These are phyloP conservation scores for Rhyacophila brunnea DNA, from an alignment of 1,140 invertebrate genomes.

Conservation along the genomic window DNA sequence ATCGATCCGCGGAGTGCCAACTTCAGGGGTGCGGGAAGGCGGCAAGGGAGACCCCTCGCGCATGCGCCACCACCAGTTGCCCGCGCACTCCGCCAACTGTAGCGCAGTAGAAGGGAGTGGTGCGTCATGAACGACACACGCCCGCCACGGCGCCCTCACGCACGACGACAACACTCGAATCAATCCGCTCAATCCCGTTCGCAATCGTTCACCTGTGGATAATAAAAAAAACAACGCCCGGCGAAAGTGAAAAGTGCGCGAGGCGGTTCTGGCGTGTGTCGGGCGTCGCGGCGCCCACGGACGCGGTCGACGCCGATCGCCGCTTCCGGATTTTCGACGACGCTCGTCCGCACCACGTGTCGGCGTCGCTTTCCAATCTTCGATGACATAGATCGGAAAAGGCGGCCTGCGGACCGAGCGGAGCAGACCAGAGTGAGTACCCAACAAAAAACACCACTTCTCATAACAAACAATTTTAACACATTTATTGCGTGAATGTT, in stretches of 20 bases:
- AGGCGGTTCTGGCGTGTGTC: background rate
- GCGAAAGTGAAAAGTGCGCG: too few relatives aligned
- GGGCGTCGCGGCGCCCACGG: background rate
- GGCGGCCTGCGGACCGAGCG: too few relatives aligned
- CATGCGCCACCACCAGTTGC: slow-evolving; percentile 26
- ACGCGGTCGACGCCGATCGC: background rate
- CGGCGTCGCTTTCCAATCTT: background rate
- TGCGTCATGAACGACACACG: slow-evolving; percentile 14
- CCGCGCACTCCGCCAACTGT: slow-evolving; percentile 22
- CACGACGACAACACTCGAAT: background rate
- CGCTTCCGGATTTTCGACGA: background rate
- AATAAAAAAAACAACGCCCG: too few relatives aligned
- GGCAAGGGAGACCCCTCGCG: background rate
- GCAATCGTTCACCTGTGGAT: too few relatives aligned
- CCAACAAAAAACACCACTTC: too few relatives aligned
- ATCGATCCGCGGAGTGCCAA: slow-evolving; percentile 26
- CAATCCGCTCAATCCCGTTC: background rate
- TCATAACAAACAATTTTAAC: too few relatives aligned
- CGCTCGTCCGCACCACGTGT: slow-evolving; percentile 1
- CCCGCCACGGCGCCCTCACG: background rate
- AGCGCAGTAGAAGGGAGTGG: slow-evolving; percentile 15
- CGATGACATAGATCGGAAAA: too few relatives aligned
- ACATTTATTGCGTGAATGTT: too few relatives aligned
- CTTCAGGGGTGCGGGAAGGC: background rate
- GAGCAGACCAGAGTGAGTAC: too few relatives aligned